Conservation (phyloP, 1,140 invertebrate genomes). For the Doryteuthis pealeii region DNA sequence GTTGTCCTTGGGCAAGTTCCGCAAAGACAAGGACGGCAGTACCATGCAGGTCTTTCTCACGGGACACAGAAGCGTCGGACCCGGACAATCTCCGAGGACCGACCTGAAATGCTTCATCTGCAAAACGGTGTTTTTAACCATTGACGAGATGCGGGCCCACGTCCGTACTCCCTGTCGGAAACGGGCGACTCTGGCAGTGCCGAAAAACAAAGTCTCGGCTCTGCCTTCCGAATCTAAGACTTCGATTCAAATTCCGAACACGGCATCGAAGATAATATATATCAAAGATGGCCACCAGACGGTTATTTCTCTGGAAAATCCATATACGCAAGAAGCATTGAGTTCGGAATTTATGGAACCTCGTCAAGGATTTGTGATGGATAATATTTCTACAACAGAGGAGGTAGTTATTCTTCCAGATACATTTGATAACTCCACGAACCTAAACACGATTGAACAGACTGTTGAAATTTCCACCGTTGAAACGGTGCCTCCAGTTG, state of each 20-base stretch:
- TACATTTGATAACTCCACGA: too few species aligned
- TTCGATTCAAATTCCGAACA: neutral
- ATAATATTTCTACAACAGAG: too few species aligned
- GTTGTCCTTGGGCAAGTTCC: constrained; percentile 28
- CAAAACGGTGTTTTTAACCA: constrained; percentile 32
- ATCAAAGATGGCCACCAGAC: constrained; percentile 8
- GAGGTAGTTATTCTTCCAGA: too few species aligned
- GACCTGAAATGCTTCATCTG: constrained; percentile 39
- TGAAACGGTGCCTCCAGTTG: neutral
- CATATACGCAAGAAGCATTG: too few species aligned
- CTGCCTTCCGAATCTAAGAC: neutral
- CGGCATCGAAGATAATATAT: constrained; percentile 2
- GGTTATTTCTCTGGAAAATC: neutral
- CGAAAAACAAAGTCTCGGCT: neutral
- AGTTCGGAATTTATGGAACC: too few species aligned
- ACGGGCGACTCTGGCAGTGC: neutral
- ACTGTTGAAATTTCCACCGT: neutral
- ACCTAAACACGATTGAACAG: too few species aligned
- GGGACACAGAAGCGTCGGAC: constrained; percentile 26
- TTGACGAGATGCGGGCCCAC: constrained; percentile 47
- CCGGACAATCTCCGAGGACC: constrained; percentile 14
- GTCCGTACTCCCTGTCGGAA: constrained; percentile 38
- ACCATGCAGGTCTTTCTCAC: constrained; percentile 22
- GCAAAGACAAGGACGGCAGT: constrained; percentile 33
- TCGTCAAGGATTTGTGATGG: too few species aligned